Conservation (phyloP, 2,113 vertebrate species). For the Axis porcinus region DNA sequence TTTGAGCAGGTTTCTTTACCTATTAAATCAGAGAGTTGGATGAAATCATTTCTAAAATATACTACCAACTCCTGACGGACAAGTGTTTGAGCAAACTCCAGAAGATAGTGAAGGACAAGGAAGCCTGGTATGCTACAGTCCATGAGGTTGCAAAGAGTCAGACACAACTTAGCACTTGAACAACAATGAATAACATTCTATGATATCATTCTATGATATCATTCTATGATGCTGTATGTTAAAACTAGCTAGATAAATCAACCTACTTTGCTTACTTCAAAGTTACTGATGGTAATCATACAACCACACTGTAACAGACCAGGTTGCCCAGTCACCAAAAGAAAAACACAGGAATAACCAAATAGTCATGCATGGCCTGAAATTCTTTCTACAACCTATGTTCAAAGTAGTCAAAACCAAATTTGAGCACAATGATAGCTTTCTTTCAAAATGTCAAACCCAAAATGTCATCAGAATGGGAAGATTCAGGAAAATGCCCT, state of each 20-base stretch:
- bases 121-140: background rate
- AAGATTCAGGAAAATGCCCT: background rate
- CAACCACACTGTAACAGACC: background rate
- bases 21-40: background rate
- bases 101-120: background rate
- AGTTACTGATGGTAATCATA: background rate
- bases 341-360: constrained; percentile 32
- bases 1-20: background rate
- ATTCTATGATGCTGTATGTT: background rate
- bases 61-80: background rate
- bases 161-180: background rate
- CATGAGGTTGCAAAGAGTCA: background rate
- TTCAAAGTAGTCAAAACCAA: constrained; percentile 32
- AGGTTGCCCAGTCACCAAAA: background rate
- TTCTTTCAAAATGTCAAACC: constrained; percentile 51
- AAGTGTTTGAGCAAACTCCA: background rate
- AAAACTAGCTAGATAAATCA: background rate
- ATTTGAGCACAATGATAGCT: constrained; percentile 23
- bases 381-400: constrained; percentile 21
- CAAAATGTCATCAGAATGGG: constrained; percentile 7
- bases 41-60: constrained; percentile 8
- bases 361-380: background rate
- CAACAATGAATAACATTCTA: background rate
- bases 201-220: background rate
- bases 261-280: background rate